Conservation (phyloP, 2,888 invertebrate genomes). For the Strigamia transsilvanica region DNA sequence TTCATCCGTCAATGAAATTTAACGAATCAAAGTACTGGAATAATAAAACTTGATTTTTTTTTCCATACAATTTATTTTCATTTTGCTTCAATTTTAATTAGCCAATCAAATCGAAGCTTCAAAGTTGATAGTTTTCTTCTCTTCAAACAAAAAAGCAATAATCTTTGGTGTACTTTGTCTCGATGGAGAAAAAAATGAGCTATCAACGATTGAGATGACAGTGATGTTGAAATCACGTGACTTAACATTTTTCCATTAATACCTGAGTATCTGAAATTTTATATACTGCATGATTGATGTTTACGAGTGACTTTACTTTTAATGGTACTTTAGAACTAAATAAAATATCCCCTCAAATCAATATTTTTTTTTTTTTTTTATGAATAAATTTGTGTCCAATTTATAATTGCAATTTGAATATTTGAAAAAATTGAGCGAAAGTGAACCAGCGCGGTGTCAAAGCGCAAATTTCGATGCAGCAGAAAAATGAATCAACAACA, state of each 20-base stretch:
- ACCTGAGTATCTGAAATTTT: neutral
- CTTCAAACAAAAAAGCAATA: neutral
- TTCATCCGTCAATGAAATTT: too few species aligned
- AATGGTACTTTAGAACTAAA: neutral
- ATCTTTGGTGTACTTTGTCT: neutral
- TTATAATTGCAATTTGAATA: too few species aligned
- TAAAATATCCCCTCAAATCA: neutral
- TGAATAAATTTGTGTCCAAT: neutral
- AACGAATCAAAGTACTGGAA: too few species aligned
- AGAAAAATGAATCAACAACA: too few species aligned
- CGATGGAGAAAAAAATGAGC: neutral
- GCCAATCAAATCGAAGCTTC: too few species aligned
- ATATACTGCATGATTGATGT: neutral
- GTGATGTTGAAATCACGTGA: neutral
- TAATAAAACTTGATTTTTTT: too few species aligned
- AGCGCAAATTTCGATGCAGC: too few species aligned
- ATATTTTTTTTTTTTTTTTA: neutral
- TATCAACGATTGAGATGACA: neutral
- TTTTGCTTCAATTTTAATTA: too few species aligned
- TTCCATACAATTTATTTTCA: too few species aligned
- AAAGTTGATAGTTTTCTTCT: neutral
- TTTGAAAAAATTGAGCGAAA: too few species aligned
- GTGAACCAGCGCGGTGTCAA: too few species aligned
- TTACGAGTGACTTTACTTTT: neutral
- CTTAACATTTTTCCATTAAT: neutral